phyloP scores from a whole-genome alignment of 2,888 invertebrate genomes.

The Lymantria monacha region DNA sequence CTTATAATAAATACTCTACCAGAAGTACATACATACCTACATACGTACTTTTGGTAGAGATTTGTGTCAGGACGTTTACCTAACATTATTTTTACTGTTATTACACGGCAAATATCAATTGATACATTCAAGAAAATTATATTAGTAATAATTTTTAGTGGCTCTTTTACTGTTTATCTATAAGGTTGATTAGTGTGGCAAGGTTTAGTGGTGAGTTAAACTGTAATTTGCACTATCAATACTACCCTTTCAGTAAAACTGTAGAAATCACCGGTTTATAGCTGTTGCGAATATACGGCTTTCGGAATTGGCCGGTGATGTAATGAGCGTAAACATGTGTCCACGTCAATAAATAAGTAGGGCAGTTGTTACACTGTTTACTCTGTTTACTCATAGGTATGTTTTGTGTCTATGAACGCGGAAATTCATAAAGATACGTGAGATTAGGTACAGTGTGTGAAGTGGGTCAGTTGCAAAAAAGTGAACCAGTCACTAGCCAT shows the following conservation, averaged over 20 bases:
- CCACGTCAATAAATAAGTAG: conserved; percentile 9
- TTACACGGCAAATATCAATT: too few species aligned
- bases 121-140: too few species aligned
- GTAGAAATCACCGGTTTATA: conserved; percentile 2
- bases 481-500: too few species aligned
- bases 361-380: conserved; percentile 2
- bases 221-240: conserved; percentile 4
- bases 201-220: conserved; percentile 6
- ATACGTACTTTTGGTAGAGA: too few species aligned
- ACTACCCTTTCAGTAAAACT: conserved; percentile 3
- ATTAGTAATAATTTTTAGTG: too few species aligned
- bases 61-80: too few species aligned
- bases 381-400: neutral
- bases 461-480: neutral
- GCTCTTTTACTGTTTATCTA: too few species aligned
- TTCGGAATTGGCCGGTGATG: conserved; percentile 6
- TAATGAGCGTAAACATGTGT: conserved; percentile 8
- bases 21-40: too few species aligned
- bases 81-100: too few species aligned
- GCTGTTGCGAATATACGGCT: neutral
- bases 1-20: too few species aligned
- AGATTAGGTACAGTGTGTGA: neutral
- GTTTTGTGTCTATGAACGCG: neutral
- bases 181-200: conserved; percentile 2
- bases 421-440: neutral